Conservation (phyloP, 2,797 vertebrate genomes). For the Lateolabrax maculatus region DNA sequence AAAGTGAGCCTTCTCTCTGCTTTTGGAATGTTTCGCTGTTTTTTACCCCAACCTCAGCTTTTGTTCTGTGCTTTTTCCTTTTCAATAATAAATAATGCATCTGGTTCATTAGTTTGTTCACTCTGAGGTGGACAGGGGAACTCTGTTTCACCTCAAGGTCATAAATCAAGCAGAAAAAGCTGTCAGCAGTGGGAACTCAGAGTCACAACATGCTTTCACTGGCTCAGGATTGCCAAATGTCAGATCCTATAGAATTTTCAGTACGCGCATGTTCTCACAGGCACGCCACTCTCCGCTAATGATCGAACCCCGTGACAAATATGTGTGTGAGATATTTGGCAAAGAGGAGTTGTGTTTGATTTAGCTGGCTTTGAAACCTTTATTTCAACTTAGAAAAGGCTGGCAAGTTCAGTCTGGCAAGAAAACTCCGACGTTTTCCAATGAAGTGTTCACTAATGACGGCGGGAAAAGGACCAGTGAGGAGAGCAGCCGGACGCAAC, state of each 20-base stretch:
- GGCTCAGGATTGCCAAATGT: conserved; percentile 48
- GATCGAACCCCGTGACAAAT: conserved; percentile 59
- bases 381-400: conserved; percentile 39
- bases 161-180: conserved; percentile 75
- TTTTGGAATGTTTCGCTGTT: conserved; percentile 61
- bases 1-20: conserved; percentile 37
- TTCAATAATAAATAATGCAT: conserved; percentile 83
- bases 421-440: conserved; percentile 44
- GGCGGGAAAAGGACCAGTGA: conserved; percentile 44
- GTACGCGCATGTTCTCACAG: conserved; percentile 38
- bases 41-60: conserved; percentile 51
- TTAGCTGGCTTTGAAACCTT: conserved; percentile 51
- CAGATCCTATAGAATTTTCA: conserved; percentile 39
- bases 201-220: conserved; percentile 64
- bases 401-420: conserved; percentile 46
- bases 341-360: conserved; percentile 56
- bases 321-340: conserved; percentile 63
- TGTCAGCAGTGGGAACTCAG: conserved; percentile 67
- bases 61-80: conserved; percentile 66
- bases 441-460: conserved; percentile 50
- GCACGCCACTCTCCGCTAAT: conserved; percentile 44
- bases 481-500: not conserved
- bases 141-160: conserved; percentile 74
- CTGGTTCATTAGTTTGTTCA: conserved; percentile 79
- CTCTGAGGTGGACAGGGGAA: conserved; percentile 67